phyloP scores from a whole-genome alignment of 1,140 invertebrate genomes.

The Pogonomyrmex californicus region DNA sequence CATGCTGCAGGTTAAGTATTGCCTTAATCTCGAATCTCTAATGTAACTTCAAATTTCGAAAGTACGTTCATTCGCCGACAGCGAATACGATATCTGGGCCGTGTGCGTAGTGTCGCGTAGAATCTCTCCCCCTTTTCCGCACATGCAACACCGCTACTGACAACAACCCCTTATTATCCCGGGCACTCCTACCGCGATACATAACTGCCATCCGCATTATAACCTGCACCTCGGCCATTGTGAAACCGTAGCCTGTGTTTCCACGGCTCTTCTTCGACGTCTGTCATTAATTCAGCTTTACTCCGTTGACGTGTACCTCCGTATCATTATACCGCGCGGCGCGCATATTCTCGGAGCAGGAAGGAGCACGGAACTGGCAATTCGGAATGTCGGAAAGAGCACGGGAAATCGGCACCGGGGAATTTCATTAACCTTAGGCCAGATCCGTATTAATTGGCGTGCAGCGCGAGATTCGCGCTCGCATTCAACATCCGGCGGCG shows the following conservation, averaged over 20 bases:
- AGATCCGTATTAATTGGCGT: constrained; percentile 46
- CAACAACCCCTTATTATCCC: constrained; percentile 78
- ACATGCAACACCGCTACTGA: constrained; percentile 71
- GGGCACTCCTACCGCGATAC: constrained; percentile 73
- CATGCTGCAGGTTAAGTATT: not conserved
- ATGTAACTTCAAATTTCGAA: constrained; percentile 25
- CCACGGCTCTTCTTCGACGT: constrained; percentile 75
- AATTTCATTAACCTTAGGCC: constrained; percentile 60
- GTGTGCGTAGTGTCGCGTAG: constrained; percentile 62
- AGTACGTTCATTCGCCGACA: constrained; percentile 29
- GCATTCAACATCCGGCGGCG: constrained; percentile 5
- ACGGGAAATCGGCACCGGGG: constrained; percentile 59
- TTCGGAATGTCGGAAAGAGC: constrained; percentile 65
- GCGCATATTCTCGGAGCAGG: constrained; percentile 46
- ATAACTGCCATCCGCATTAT: constrained; percentile 71
- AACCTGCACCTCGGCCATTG: constrained; percentile 74
- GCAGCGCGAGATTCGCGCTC: constrained; percentile 24
- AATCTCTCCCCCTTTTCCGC: constrained; percentile 61
- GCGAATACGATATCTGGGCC: constrained; percentile 58
- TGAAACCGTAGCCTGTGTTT: constrained; percentile 73
- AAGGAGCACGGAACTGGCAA: constrained; percentile 61
- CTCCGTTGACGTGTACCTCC: constrained; percentile 70
- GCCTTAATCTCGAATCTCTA: not conserved
- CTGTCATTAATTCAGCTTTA: constrained; percentile 77
- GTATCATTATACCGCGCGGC: constrained; percentile 61